Evolutionary conservation across 2,113 vertebrate genomes (phyloP).

Genomic region (Xenotilapia longispinis): DNA sequence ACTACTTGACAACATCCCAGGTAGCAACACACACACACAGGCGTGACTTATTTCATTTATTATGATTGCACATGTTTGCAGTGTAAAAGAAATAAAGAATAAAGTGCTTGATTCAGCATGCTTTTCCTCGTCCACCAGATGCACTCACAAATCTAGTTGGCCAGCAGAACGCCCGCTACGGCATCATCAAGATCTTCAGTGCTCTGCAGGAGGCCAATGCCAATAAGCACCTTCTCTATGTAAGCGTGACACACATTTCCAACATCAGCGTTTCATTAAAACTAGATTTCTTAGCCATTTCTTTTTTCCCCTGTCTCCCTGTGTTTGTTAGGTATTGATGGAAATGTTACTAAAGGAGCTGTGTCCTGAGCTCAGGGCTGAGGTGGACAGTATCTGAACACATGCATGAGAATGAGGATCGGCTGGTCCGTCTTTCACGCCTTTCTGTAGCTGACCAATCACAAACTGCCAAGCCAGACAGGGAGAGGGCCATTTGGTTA

Average conservation of each 20-base stretch:
- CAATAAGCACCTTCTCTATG: slow-evolving; percentile 97
- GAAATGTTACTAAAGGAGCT: slow-evolving; percentile 92
- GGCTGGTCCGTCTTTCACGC: neutral
- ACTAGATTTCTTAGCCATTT: neutral
- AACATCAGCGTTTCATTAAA: neutral
- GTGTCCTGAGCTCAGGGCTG: slow-evolving; percentile 85
- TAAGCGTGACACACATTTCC: slow-evolving; percentile 64
- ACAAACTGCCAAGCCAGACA: slow-evolving; percentile 15
- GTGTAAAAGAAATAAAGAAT: neutral
- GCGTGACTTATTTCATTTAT: neutral
- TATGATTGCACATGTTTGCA: neutral
- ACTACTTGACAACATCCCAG: slow-evolving; percentile 97
- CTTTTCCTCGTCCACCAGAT: slow-evolving; percentile 66
- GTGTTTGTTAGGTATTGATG: slow-evolving; percentile 79
- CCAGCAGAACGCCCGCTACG: slow-evolving; percentile 93
- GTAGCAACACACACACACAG: slow-evolving; percentile 52
- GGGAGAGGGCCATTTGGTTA: neutral
- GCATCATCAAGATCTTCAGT: slow-evolving; percentile 95
- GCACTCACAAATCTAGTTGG: slow-evolving; percentile 91
- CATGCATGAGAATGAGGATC: neutral
- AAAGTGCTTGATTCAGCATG: neutral
- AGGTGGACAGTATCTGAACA: slow-evolving; percentile 77
- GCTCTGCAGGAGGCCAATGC: slow-evolving; percentile 90
- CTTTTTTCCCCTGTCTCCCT: neutral
- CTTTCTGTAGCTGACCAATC: slow-evolving; percentile 33